These are phyloP conservation scores for Chymomyza procnemis DNA, from an alignment of 2,888 invertebrate species.

Conservation along the genomic window DNA sequence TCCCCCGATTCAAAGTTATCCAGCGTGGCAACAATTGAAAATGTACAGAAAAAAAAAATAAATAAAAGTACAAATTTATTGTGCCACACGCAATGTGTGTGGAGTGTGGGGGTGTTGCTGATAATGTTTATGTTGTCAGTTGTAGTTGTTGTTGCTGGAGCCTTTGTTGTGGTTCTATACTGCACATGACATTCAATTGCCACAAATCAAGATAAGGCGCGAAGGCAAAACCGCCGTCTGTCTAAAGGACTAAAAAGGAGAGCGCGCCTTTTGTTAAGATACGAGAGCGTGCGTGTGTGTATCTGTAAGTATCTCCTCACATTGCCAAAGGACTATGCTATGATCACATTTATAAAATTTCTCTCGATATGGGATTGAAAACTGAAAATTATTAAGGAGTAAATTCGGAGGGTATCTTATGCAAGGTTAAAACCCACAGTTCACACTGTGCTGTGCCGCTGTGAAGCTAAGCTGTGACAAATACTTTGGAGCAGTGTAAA, in stretches of 20 bases:
- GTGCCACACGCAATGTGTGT: constrained; percentile 24
- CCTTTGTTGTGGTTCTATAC: constrained; percentile 48
- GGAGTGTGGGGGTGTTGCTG: constrained; percentile 52
- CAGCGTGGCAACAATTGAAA: constrained; percentile 39
- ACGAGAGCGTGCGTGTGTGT: background rate
- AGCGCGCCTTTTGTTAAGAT: background rate
- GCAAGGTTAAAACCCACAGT: too few relatives aligned
- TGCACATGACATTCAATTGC: constrained; percentile 68
- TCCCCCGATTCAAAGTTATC: constrained; percentile 21
- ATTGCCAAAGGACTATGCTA: too few relatives aligned
- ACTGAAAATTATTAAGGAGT: too few relatives aligned
- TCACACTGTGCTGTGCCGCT: too few relatives aligned
- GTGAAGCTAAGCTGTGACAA: too few relatives aligned
- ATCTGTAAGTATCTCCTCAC: constrained; percentile 20
- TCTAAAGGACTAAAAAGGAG: background rate
- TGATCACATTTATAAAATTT: too few relatives aligned
- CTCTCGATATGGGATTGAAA: too few relatives aligned
- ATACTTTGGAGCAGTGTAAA: constrained; percentile 41
- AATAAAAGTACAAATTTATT: constrained; percentile 24
- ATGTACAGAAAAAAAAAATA: constrained; percentile 21
- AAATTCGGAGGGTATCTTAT: too few relatives aligned
- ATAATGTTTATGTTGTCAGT: constrained; percentile 62
- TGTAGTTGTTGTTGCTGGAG: constrained; percentile 17
- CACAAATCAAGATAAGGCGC: constrained; percentile 62
- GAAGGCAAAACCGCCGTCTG: background rate